These are phyloP conservation scores for Hippolais icterina DNA, from an alignment of 2,113 vertebrate species.

Conservation along the genomic window DNA sequence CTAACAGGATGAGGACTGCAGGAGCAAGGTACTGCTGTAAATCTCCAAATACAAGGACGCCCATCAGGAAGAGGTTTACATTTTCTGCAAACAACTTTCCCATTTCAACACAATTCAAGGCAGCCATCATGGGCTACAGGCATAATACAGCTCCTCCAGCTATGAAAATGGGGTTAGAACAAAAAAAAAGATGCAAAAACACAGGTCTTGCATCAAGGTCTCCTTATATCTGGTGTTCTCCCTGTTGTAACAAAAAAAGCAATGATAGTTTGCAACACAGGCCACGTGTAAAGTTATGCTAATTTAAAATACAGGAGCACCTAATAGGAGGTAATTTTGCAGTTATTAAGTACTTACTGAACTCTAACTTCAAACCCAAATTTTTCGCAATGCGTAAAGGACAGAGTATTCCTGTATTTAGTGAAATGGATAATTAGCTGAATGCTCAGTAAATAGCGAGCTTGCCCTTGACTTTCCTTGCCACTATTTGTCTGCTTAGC, in stretches of 20 bases:
- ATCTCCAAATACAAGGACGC: not conserved
- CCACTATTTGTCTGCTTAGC: not conserved
- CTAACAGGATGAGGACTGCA: not conserved
- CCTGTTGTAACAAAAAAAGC: not conserved
- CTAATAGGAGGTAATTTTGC: slow-evolving; percentile 13
- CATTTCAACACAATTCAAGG: not conserved
- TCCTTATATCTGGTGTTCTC: not conserved
- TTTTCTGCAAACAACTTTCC: not conserved
- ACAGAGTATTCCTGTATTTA: not conserved
- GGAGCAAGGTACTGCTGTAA: not conserved
- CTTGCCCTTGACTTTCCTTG: slow-evolving; percentile 1
- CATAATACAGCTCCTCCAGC: not conserved
- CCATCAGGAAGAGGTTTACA: not conserved
- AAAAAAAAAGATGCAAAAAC: not conserved
- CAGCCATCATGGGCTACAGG: not conserved
- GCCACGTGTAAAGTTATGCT: not conserved
- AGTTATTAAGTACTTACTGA: slow-evolving; percentile 61
- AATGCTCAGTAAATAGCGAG: slow-evolving; percentile 17
- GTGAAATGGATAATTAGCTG: slow-evolving; percentile 53
- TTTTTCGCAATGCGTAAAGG: slow-evolving; percentile 16
- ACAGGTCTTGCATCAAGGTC: not conserved
- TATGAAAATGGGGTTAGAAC: not conserved
- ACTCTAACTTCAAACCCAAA: slow-evolving; percentile 11
- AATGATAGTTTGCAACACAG: not conserved
- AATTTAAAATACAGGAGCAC: not conserved